Evolutionary conservation across 2,888 invertebrate species (phyloP), one percentile per base, ranked within the genome.

Genomic region (Drosophila nr. fundita): DNA sequence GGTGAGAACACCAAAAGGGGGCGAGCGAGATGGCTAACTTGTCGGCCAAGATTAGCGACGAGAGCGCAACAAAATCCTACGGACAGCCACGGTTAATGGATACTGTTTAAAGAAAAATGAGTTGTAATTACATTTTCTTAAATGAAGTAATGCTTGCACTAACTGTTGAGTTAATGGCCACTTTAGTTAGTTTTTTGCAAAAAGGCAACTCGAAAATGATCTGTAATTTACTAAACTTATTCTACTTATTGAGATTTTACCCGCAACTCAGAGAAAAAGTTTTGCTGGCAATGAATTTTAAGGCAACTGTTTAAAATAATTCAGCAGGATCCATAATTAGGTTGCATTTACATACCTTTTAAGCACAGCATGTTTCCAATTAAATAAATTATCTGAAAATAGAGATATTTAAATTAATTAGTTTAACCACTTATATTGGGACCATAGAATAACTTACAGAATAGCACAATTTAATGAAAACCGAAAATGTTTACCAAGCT

Each of bases 1-100:
- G 38, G 53, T 52, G 54, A 42, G 18, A 36, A 34, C 18, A 32
- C 36, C 32, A 38, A 67, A 67, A 48, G 45, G 30, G 38, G 54
- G 42, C 55, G 40, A 64, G 42, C 55, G 40, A 64, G 61, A 32
- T 30, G 58, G 61, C 82, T 68, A 73, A 72, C 85, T 90, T 86
- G 90, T 85, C 86, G 80, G 70, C 80, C 71, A 80, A 85, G 85
- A 85, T 85, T 85, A 85, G 86, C 86, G 69, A 76, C 63, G 83
- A 86, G 80, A 80, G 83, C 76, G 86, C 80, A 85, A 80, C 88
- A 85, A 85, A 84, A 87, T 89, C 88, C 78, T 88, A 87, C 89
- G 88, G 85, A 90, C 85, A 85, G 88, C 30, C 61, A 57, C 45
- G 75, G 83, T 88, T 85, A 85, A 90, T 89, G 76, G 73, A 85